Evolutionary conservation across 2,113 vertebrate genomes (phyloP).

Genomic region (Garra rufa): DNA sequence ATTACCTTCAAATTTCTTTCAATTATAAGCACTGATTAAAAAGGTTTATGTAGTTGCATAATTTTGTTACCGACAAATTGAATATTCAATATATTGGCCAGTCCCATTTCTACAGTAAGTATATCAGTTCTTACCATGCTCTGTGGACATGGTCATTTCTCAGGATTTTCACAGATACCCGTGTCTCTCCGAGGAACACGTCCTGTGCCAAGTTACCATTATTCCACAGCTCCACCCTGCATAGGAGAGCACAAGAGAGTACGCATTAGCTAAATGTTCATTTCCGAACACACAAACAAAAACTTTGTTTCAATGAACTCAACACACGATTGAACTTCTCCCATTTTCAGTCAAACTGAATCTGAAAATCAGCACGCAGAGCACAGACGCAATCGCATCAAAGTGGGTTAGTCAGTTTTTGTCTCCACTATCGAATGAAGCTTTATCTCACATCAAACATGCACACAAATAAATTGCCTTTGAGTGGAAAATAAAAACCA

Average conservation of each 20-base stretch:
- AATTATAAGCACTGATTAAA: too few species aligned
- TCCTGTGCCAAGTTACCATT: constrained; percentile 95
- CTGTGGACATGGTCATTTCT: constrained; percentile 85
- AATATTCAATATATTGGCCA: neutral
- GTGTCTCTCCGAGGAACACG: constrained; percentile 92
- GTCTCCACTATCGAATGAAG: neutral
- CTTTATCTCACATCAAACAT: constrained; percentile 27
- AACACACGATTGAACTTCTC: constrained; percentile 10
- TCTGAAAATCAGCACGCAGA: constrained; percentile 14
- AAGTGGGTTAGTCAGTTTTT: constrained; percentile 32
- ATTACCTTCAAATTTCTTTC: too few species aligned
- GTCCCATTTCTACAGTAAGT: neutral
- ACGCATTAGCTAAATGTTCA: constrained; percentile 31
- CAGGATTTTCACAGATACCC: constrained; percentile 91
- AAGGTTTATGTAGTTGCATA: too few species aligned
- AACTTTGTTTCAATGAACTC: constrained; percentile 11
- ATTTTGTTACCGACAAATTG: neutral
- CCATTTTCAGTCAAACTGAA: constrained; percentile 33
- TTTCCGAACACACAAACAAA: neutral
- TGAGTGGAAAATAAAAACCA: constrained; percentile 28
- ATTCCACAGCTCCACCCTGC: constrained; percentile 95
- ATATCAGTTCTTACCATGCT: constrained; percentile 85
- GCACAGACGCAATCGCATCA: constrained; percentile 5
- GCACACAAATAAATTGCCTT: constrained; percentile 21
- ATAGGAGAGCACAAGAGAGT: constrained; percentile 60